Conservation (phyloP, 1,140 invertebrate genomes). For the Neocloeon triangulifer region DNA sequence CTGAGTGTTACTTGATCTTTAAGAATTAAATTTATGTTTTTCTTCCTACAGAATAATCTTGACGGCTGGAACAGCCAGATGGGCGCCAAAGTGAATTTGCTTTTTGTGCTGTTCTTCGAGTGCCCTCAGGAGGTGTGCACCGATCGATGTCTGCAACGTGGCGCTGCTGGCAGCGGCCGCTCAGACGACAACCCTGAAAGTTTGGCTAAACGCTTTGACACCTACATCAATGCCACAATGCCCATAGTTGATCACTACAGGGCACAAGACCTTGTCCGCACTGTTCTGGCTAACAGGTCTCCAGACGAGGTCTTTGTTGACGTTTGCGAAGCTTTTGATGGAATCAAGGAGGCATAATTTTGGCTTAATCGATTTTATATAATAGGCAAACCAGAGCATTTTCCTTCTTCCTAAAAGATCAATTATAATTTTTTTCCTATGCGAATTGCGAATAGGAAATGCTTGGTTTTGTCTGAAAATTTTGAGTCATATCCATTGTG, state of each 20-base stretch:
- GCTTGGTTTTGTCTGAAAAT: no score
- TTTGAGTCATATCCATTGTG: no score
- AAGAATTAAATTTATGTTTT: no score
- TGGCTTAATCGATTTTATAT: no score
- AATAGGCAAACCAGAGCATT: no score
- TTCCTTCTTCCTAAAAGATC: no score
- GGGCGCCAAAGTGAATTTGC: slow-evolving; percentile 57
- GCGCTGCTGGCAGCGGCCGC: slow-evolving; percentile 70
- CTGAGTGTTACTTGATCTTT: no score
- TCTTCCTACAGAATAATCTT: slow-evolving; percentile 89
- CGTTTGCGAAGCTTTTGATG: slow-evolving; percentile 25
- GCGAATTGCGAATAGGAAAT: no score
- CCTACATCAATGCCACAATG: slow-evolving; percentile 74
- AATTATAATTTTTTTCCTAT: no score
- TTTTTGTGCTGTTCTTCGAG: slow-evolving; percentile 86
- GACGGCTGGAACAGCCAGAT: slow-evolving; percentile 84
- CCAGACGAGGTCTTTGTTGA: slow-evolving; percentile 46
- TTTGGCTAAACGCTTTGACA: slow-evolving; percentile 73
- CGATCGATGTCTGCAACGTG: slow-evolving; percentile 61
- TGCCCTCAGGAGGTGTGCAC: slow-evolving; percentile 69
- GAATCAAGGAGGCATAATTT: no score
- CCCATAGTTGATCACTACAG: slow-evolving; percentile 84
- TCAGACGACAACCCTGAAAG: slow-evolving; percentile 88
- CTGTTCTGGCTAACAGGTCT: slow-evolving; percentile 44
- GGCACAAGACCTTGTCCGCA: slow-evolving; percentile 42